Base-by-base conservation (phyloP, 2,888 invertebrate species). In the Linyphia triangularis region DNA sequence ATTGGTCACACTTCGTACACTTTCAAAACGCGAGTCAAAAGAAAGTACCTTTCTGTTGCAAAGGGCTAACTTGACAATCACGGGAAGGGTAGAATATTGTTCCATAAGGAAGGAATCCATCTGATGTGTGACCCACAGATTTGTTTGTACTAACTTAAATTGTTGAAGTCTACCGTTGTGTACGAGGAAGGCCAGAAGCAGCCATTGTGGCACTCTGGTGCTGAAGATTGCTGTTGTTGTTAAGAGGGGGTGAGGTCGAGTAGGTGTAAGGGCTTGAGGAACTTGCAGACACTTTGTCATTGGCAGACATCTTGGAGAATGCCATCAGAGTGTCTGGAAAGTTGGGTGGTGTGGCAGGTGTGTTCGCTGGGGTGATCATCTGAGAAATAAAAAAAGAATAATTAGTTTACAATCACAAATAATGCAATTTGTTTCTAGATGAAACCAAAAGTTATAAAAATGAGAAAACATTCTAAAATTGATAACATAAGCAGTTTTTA, bases 291-390 rank as follows among this genome's bases (percentile, higher is more conserved):
- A 89, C 78, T 79, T 89, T 90, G 10, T 90, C 90, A 1, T 94
- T 95, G 79, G 97, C 96, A 28, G 97, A 96, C 94, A 97, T 94
- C 92, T 97, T 96, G 13, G 97, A 96, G 93, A 98, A 96, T 79
- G 97, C 97, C 90, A 96, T 94, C 90, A 98, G 94, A 30, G 97
- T 96, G 92, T 98, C 98, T 3, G 97, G 97, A 92, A 98, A 98
- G 93, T 97, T 97, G 40, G 98, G 97, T 69, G 97, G 98, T 70
- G 98, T 98, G 75, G 97, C 97, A 78, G 98, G 98, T 85, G 97
- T 98, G 93, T 98, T 98, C 92, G 97, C 97, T 24, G 97, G 98
- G 75, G 97, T 97, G 94, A 97, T 97, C 93, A 96, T 93, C 95
- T 97, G 94, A 67, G 67, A 77, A 19, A 70, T 37, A 65, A 63